Evolutionary conservation across 2,113 vertebrate genomes (phyloP).

Genomic region (Puntigrus tetrazona): DNA sequence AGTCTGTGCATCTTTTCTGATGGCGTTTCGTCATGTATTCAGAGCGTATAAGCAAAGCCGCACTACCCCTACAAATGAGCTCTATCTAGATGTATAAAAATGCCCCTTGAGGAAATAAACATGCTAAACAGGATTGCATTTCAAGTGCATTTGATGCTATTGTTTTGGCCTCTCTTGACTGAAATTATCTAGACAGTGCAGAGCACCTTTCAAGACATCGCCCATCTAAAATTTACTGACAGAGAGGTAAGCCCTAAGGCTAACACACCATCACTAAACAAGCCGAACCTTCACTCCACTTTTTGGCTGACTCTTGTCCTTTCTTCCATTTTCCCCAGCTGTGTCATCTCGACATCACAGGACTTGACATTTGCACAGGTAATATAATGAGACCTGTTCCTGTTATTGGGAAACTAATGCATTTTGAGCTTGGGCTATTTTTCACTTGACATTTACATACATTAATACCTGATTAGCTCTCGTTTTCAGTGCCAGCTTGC

Average conservation of each 20-base stretch:
- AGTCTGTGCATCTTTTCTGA: background rate
- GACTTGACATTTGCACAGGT: slow-evolving; percentile 70
- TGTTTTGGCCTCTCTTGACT: slow-evolving; percentile 12
- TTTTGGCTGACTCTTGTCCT: slow-evolving; percentile 40
- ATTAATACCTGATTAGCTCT: slow-evolving; percentile 63
- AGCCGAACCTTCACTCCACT: slow-evolving; percentile 18
- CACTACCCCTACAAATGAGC: background rate
- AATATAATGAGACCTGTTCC: slow-evolving; percentile 70
- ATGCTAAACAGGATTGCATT: slow-evolving; percentile 20
- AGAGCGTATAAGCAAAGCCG: background rate
- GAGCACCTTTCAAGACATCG: slow-evolving; percentile 17
- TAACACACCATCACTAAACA: slow-evolving; percentile 40
- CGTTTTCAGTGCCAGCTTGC: slow-evolving; percentile 58
- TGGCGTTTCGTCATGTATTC: background rate
- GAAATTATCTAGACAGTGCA: slow-evolving; percentile 10
- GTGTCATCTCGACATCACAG: slow-evolving; percentile 49
- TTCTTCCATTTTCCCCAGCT: slow-evolving; percentile 44
- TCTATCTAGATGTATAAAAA: slow-evolving; percentile 11
- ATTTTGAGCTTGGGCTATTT: slow-evolving; percentile 59
- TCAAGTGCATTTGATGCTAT: background rate
- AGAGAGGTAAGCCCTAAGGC: slow-evolving; percentile 38
- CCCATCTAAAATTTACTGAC: slow-evolving; percentile 25
- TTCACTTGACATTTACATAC: slow-evolving; percentile 65
- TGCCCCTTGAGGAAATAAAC: slow-evolving; percentile 30
- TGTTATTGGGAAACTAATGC: slow-evolving; percentile 59